phyloP scores from a whole-genome alignment of 1,140 invertebrate genomes.

The Platyscapa corneri region DNA sequence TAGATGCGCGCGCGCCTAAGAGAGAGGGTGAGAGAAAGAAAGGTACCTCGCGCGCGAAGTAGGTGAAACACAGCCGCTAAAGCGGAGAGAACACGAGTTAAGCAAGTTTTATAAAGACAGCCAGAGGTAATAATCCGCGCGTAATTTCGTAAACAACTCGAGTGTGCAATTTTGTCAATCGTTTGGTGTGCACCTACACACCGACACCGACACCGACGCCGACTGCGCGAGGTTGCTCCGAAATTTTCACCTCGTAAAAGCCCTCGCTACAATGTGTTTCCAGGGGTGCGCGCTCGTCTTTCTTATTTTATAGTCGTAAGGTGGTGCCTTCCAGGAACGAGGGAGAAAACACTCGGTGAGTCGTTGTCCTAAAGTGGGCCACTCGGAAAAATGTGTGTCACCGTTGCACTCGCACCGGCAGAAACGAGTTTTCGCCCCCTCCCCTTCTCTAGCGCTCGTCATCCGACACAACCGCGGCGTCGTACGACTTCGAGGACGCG shows the following conservation, averaged over 20 bases:
- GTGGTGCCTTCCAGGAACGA: background rate
- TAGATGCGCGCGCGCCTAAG: no score
- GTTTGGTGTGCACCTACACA: no score
- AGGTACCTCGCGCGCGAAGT: no score
- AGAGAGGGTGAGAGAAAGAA: no score
- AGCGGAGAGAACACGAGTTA: no score
- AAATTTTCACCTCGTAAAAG: slow-evolving; percentile 46
- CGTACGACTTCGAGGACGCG: background rate
- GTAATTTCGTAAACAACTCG: no score
- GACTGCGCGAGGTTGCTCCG: background rate
- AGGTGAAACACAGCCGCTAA: no score
- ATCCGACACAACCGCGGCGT: background rate
- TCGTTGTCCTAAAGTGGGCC: background rate
- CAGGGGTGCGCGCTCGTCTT: background rate
- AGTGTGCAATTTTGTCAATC: no score
- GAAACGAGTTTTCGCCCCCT: background rate
- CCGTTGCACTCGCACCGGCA: background rate
- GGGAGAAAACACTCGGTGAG: background rate
- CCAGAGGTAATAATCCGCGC: no score
- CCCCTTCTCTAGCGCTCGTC: no score
- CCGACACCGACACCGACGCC: background rate
- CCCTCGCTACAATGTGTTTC: slow-evolving; percentile 11
- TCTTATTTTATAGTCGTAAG: background rate
- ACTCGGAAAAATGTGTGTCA: slow-evolving; percentile 37
- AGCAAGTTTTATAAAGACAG: no score